These are phyloP conservation scores for Drosophila trichaetosa DNA, from an alignment of 2,888 invertebrate genomes.

Conservation along the genomic window DNA sequence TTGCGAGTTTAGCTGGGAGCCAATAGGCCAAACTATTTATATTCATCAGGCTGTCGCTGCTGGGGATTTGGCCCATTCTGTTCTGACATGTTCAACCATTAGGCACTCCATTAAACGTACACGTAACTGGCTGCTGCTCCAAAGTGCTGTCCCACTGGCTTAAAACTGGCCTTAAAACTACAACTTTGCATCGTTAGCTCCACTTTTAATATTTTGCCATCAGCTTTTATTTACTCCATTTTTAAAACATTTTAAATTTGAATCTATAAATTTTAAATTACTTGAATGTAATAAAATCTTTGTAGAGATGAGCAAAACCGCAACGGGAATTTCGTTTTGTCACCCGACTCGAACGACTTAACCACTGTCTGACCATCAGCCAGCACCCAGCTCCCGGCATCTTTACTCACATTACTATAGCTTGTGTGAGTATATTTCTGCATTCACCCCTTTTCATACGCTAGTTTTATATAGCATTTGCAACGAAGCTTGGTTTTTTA, in stretches of 20 bases:
- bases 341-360: slow-evolving; percentile 41
- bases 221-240: slow-evolving; percentile 24
- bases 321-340: slow-evolving; percentile 53
- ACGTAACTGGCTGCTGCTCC: slow-evolving; percentile 42
- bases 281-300: slow-evolving; percentile 58
- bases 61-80: slow-evolving; percentile 22
- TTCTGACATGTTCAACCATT: slow-evolving; percentile 33
- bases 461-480: slow-evolving; percentile 25
- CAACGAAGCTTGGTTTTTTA: slow-evolving; percentile 23
- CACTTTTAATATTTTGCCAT: slow-evolving; percentile 41
- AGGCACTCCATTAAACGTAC: slow-evolving; percentile 55
- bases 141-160: slow-evolving; percentile 42
- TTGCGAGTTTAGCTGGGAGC: slow-evolving; percentile 5
- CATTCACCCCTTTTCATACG: slow-evolving; percentile 1
- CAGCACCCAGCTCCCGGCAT: slow-evolving; percentile 4
- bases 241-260: slow-evolving; percentile 54
- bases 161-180: slow-evolving; percentile 41
- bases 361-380: slow-evolving; percentile 48
- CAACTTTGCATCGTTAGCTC: slow-evolving; percentile 47
- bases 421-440: slow-evolving; percentile 3
- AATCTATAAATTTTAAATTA: slow-evolving; percentile 63
- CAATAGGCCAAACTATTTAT: slow-evolving; percentile 35
- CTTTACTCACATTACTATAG: not conserved
- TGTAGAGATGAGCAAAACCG: slow-evolving; percentile 42
- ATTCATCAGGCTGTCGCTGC: slow-evolving; percentile 25